Evolutionary conservation across 1,140 invertebrate genomes (phyloP), one percentile per base, ranked within the genome.

Genomic region (Drosophila neocordata): DNA sequence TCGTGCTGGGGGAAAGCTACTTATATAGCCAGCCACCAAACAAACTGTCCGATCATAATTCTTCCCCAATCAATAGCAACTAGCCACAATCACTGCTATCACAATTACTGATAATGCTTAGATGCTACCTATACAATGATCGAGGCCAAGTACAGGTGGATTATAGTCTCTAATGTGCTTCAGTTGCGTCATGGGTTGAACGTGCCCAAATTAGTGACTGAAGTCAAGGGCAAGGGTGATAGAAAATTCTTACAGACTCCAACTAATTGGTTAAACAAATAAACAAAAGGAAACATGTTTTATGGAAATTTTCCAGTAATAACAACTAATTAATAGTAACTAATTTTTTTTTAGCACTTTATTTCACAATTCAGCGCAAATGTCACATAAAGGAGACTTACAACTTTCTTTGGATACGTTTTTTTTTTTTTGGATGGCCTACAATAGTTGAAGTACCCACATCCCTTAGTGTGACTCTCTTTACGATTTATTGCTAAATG

Each of bases 231-330:
- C 15, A 48, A 48, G 18, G 15, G 41, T 48, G 8, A 2, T 8
- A 20, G 41, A 20, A 48, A 48, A 34, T 31, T 55, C 27, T 55
- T 55, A 55, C n/a, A 31, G 12, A 31, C 7, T 34, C n/a, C 7
- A 8, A 34, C 53, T 56, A 56, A 56, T 56, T 56, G 13, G 6
- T 34, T 56, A 18, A 56, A 53, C 13, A 15, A 41, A 18, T 48
- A 20, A 48, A 20, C n/a, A 2, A 48, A 48, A 56, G 53, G 4
- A 34, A 34, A 56, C 53, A 56, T 56, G 13, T 56, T 56, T 56
- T 13, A 56, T 48, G 15, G 8, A 35, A 56, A 56, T 56, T 56
- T 56, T 56, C 53, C 53, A 56, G 8, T 34, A 15, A 9, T 34
- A 56, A 31, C 8, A n/a, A n/a, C n/a, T n/a, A n/a, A n/a, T n/a